Evolutionary conservation across 2,797 vertebrate species (phyloP), one percentile per base, ranked within the genome.

Genomic region (Hirundo rustica): DNA sequence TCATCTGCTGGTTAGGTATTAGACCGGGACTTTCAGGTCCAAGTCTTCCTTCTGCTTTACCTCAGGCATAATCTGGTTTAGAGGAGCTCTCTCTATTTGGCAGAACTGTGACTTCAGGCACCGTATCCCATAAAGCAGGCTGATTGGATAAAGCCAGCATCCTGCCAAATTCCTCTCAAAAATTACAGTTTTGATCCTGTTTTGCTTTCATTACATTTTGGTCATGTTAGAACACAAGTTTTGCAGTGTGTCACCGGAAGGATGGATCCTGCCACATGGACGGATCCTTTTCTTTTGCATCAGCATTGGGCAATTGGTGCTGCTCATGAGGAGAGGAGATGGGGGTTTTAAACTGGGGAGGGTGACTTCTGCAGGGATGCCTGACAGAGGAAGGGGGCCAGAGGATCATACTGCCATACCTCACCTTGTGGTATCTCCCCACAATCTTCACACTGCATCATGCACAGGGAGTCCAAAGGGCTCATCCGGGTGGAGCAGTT

Each of bases 211-310:
- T 77, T 64, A 53, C 51, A 67, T 78, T 88, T 51, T 75, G 66
- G 16, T 61, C 3, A 1, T 38, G n/a, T 67, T 67, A 85, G 61
- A 81, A 70, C 54, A 79, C 1, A 1, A 16, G 20, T 61, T 72
- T 81, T 77, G 12, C 57, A 77, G 83, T 0, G 0, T 85, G 53
- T 34, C 18, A 0, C 0, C 0, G 0, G 53, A 67, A 65, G 34
- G 45, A 45, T 4, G 5, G 34, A 68, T 81, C 53, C 57, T 78
- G 40, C 11, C 23, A 15, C 3, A 38, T 38, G 38, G 38, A 38
- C 12, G 38, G 38, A 38, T 38, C 38, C 38, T 77, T 88, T 80
- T 42, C 26, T 73, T 88, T 42, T 77, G 30, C 22, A 40, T 40
- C 17, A 29, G 30, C 27, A 57, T 10, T 0, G 5, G 30, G 53